Evolutionary conservation across 2,888 invertebrate species (phyloP).

Genomic region (Muscina levida): DNA sequence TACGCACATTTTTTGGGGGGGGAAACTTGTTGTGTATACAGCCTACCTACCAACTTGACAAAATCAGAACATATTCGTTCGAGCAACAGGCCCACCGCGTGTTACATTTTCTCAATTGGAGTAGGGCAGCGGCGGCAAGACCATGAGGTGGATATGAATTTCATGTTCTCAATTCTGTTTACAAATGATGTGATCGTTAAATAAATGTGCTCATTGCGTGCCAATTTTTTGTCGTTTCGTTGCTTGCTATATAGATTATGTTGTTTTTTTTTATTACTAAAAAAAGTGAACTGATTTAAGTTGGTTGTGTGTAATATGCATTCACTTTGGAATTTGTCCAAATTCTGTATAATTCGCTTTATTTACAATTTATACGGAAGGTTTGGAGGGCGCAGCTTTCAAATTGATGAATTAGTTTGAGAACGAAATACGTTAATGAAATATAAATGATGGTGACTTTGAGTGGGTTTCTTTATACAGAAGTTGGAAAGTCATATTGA

Average conservation of each 20-base stretch:
- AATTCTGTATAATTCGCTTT: conserved; percentile 55
- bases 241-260: too few relatives aligned
- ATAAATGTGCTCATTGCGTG: conserved; percentile 14
- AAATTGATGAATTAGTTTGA: conserved; percentile 32
- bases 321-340: conserved; percentile 26
- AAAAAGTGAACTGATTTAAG: conserved; percentile 56
- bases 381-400: conserved; percentile 14
- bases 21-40: background rate
- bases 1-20: background rate
- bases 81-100: background rate
- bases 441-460: too few relatives aligned
- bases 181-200: conserved; percentile 24
- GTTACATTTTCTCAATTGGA: background rate
- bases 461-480: too few relatives aligned
- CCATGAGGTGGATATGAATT: conserved; percentile 3
- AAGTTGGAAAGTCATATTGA: too few relatives aligned
- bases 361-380: conserved; percentile 31
- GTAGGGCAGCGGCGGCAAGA: background rate
- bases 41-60: too few relatives aligned
- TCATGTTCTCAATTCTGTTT: conserved; percentile 32
- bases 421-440: too few relatives aligned
- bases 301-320: conserved; percentile 35
- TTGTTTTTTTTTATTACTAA: conserved; percentile 1
- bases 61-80: background rate
- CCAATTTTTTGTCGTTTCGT: conserved; percentile 3